Conservation (phyloP, 1,140 invertebrate species). For the Phortica variegata region DNA sequence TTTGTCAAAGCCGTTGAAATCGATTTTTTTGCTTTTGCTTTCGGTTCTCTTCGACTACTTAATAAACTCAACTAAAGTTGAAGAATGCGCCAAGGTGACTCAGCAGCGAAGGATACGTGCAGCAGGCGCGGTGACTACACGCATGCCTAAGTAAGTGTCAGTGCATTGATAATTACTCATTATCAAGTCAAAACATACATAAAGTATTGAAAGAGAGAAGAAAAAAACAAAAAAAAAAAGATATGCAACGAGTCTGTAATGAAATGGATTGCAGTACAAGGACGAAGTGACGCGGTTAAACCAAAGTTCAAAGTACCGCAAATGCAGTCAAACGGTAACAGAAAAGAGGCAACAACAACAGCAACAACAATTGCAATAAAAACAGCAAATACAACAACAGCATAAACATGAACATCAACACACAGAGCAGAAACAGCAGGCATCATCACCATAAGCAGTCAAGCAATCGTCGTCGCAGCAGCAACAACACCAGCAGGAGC, state of each 20-base stretch:
- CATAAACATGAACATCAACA: conserved; percentile 30
- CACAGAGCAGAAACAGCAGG: background rate
- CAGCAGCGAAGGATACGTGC: background rate
- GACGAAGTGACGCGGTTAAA: conserved; percentile 26
- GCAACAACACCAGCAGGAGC: conserved; percentile 5
- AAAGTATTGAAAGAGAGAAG: too few species aligned
- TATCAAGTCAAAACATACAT: conserved; percentile 22
- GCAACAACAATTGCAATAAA: conserved; percentile 1
- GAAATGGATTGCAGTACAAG: background rate
- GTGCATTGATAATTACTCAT: conserved; percentile 52
- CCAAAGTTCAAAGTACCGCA: conserved; percentile 27
- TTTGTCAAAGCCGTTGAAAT: conserved; percentile 38
- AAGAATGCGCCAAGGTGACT: too few species aligned
- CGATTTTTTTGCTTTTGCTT: too few species aligned
- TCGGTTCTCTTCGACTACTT: too few species aligned
- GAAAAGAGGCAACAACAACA: background rate
- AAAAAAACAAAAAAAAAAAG: too few species aligned
- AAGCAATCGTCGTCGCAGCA: background rate
- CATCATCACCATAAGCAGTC: background rate
- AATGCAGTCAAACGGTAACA: conserved; percentile 9
- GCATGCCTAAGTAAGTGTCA: conserved; percentile 53
- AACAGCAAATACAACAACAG: conserved; percentile 17
- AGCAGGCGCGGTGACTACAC: conserved; percentile 16
- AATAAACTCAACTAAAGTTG: too few species aligned
- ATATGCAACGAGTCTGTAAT: too few species aligned